Conservation (phyloP, 1,140 invertebrate genomes). For the Glomeris maerens region DNA sequence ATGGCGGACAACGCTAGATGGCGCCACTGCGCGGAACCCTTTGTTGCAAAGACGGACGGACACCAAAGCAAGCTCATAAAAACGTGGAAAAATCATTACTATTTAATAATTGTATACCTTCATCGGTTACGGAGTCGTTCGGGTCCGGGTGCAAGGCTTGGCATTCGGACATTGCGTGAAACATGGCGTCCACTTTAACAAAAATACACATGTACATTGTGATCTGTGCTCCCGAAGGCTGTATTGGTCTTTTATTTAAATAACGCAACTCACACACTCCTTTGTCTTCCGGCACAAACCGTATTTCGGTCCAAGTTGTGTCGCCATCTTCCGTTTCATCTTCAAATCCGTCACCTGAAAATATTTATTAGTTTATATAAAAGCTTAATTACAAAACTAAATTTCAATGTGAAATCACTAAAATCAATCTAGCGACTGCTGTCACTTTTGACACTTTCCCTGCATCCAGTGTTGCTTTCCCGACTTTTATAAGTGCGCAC, state of each 20-base stretch:
- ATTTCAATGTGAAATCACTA: neutral
- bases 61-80: no score
- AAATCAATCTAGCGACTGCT: neutral
- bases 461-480: neutral
- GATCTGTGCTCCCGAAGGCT: no score
- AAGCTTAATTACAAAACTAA: neutral
- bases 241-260: no score
- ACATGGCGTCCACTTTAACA: constrained; percentile 43
- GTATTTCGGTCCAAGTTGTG: constrained; percentile 46
- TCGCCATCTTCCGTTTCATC: constrained; percentile 37
- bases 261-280: constrained; percentile 26
- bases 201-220: constrained; percentile 15
- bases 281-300: constrained; percentile 49
- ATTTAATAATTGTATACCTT: constrained; percentile 13
- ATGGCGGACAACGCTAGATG: no score
- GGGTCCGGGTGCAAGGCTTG: constrained; percentile 51
- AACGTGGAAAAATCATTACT: constrained; percentile 1
- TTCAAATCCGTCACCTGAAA: constrained; percentile 23
- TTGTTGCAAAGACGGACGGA: no score
- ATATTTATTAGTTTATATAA: neutral
- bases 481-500: neutral
- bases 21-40: no score
- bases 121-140: constrained; percentile 38
- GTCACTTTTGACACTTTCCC: no score
- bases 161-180: constrained; percentile 50